Conservation (phyloP, 2,888 invertebrate genomes). For the Hoplodrina blanda region DNA sequence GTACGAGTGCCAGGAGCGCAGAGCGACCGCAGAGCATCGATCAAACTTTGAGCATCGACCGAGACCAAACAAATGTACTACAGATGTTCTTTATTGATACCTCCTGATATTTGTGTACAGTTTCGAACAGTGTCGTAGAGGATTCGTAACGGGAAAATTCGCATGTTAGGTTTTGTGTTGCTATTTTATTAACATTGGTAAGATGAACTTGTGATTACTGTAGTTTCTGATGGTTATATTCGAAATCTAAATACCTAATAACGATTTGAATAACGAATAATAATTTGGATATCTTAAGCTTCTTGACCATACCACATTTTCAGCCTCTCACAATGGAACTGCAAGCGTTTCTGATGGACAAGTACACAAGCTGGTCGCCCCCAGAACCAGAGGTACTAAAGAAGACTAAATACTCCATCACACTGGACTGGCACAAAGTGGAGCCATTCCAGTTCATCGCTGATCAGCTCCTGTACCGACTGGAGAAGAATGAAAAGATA, state of each 20-base stretch:
- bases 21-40: conserved; percentile 48
- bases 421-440: conserved; percentile 71
- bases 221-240: not conserved
- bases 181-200: not conserved
- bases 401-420: conserved; percentile 73
- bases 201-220: not conserved
- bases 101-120: conserved; percentile 14
- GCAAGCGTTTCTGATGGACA: conserved; percentile 67
- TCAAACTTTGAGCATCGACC: conserved; percentile 43
- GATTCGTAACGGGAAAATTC: conserved; percentile 16
- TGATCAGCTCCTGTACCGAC: conserved; percentile 73
- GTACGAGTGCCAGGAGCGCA: conserved; percentile 6
- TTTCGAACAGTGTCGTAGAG: not conserved
- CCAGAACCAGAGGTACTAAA: conserved; percentile 70
- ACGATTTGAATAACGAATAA: not conserved
- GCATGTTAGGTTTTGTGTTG: not conserved
- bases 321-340: conserved; percentile 63
- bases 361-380: conserved; percentile 76
- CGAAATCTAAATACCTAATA: not conserved
- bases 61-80: conserved; percentile 8
- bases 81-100: conserved; percentile 24
- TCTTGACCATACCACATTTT: not conserved
- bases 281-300: not conserved
- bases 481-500: conserved; percentile 82
- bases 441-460: conserved; percentile 73